Percentiles rank a stretch among this genome's conserved stretches.
phyloP scores from a whole-genome alignment of 2,113 vertebrate species.

The Anolis carolinensis region DNA sequence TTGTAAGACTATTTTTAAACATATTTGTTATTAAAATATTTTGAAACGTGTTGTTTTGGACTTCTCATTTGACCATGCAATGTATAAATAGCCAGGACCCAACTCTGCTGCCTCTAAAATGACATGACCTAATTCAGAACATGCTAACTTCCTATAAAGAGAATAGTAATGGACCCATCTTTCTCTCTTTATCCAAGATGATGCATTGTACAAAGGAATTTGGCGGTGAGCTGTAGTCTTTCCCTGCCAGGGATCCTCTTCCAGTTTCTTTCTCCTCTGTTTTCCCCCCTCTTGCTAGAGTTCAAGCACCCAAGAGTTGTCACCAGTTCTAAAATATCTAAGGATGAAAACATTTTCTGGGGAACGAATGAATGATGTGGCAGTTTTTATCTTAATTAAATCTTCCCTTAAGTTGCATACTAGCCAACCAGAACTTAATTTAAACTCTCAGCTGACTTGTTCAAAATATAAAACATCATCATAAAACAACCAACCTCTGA shows the following conservation, averaged over 20 bases:
- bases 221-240: background rate
- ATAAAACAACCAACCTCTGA: too few species aligned
- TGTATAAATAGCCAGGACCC: background rate
- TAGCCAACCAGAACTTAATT: too few species aligned
- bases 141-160: background rate
- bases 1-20: conserved; percentile 5
- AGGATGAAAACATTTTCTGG: too few species aligned
- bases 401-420: too few species aligned
- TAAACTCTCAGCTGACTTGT: too few species aligned
- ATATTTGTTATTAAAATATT: conserved; percentile 58
- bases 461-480: too few species aligned
- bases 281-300: background rate
- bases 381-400: too few species aligned
- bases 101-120: background rate
- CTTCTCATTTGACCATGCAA: background rate
- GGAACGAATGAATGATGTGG: background rate
- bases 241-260: background rate
- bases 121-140: background rate
- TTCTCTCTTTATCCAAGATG: background rate
- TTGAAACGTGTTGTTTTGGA: conserved; percentile 18
- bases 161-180: background rate
- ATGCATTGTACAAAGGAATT: background rate
- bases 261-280: background rate
- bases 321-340: background rate
- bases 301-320: background rate